Evolutionary conservation across 2,113 vertebrate species (phyloP), one percentile per base, ranked within the genome.

Genomic region (Acanthisitta chloris): DNA sequence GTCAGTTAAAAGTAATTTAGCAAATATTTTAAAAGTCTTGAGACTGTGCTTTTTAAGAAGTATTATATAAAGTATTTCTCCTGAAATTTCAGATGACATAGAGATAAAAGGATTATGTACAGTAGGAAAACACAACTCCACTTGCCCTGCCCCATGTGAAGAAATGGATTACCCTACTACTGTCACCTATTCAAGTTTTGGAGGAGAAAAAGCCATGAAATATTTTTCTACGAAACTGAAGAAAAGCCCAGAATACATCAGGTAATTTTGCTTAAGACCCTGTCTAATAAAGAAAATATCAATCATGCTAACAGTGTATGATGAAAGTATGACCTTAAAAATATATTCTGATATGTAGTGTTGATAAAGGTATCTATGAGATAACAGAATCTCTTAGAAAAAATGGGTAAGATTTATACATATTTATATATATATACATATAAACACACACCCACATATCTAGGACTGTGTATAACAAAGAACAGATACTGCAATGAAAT

Each of bases 61-160:
- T 6, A 19, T 23, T 55, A 14, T 29, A 6, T 14, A 74, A 69
- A 71, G 14, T 8, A 31, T 81, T 73, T 93, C 33, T 91, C 31
- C 55, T 87, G 46, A 73, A 81, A 31, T 97, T 97, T 88, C 95
- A 98, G 98, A 97, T 87, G 21, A 95, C 43, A 98, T 98, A 66
- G 97, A 98, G 61, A 13, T 92, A 51, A 90, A 93, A 66, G 97
- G 74, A 59, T 66, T 98, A 26, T 98, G 98, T 70, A 97, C 98
- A 15, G 81, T 91, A 95, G 98, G 98, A 87, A 98, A 91, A 12
- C 95, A 98, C 66, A 98, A 98, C 90, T 98, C 98, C 12, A 98
- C 97, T 86, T 98, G 98, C 33, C 98, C 98, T 40, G 72, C 94
- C 16, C 87, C 98, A 29, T 98, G 98, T 93, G 98, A 98, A 95